These are phyloP conservation scores for Pissodes strobi DNA, from an alignment of 1,140 invertebrate species.

Conservation along the genomic window DNA sequence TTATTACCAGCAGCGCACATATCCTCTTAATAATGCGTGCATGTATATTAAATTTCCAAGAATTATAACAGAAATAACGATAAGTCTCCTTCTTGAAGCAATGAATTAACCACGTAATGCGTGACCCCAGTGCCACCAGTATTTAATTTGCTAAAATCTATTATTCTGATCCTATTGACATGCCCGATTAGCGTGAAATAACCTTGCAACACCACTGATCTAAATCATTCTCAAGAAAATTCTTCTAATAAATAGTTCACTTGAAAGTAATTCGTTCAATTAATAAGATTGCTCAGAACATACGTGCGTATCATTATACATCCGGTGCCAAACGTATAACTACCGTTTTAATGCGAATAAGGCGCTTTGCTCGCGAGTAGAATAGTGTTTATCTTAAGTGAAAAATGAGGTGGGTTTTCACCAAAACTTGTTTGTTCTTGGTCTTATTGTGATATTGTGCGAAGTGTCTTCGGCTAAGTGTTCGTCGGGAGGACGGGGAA, in stretches of 20 bases:
- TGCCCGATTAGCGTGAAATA: neutral
- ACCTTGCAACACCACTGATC: constrained; percentile 18
- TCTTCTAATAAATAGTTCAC: constrained; percentile 10
- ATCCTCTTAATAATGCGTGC: neutral
- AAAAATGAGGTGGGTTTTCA: neutral
- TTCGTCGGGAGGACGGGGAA: neutral
- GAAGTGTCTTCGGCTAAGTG: constrained; percentile 12
- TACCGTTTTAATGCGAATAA: neutral
- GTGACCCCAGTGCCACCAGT: neutral
- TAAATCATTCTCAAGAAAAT: constrained; percentile 17
- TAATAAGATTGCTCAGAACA: constrained; percentile 5
- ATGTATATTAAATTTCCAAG: neutral
- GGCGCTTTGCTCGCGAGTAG: too few species aligned
- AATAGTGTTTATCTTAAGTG: too few species aligned
- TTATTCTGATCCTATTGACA: too few species aligned
- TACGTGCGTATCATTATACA: constrained; percentile 1
- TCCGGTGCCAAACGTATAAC: too few species aligned
- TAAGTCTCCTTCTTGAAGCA: neutral
- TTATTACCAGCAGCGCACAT: neutral
- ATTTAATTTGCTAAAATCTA: too few species aligned
- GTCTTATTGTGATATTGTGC: neutral
- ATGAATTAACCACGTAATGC: neutral
- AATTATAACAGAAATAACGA: neutral
- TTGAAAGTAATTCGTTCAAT: constrained; percentile 11
- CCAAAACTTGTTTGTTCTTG: neutral